Evolutionary conservation across 2,113 vertebrate genomes (phyloP), one percentile per base, ranked within the genome.

Genomic region (Corvus moneduloides): DNA sequence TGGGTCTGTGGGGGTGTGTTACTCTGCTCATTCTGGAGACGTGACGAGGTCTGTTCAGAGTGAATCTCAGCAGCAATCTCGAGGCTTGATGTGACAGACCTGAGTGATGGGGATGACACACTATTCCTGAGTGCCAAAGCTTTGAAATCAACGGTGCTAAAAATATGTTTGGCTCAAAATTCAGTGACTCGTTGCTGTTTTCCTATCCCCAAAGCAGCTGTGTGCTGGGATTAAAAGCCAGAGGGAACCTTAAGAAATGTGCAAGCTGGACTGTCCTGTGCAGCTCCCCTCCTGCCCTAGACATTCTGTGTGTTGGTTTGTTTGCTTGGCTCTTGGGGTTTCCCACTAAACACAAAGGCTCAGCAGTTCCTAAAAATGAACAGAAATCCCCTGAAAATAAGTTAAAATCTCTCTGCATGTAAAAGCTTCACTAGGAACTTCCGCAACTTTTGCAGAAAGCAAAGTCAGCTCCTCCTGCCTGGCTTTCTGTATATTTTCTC

Each of bases 251-350:
- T 83, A 27, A 90, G 84, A 69, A 76, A 49, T 79, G 32, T 95
- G 75, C 41, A 41, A 32, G 56, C 59, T 89, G 89, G 83, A 5
- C 58, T 82, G 43, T 61, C 12, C n/a, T 39, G 30, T 44, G 61
- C 10, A 2, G 83, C 58, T 76, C 51, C 66, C 37, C 9, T 74
- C 58, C 90, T 1, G 24, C 44, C 79, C 32, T 33, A 39, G 48
- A 12, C 24, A 1, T 67, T 93, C 91, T 96, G 91, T 91, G 89
- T 91, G 93, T 13, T 89, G 93, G 30, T 83, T 95, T 93, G 85
- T 88, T 90, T 90, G 88, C 67, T 82, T 1, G 9, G n/a, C 69
- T 54, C 35, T 37, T 1, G 48, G n/a, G 59, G 59, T 75, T 90
- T 91, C 72, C 74, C 44, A 1, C 54, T 59, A 28, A 78, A 43